Percentiles rank a stretch among this genome's conserved stretches.
Conservation (phyloP, 1,140 invertebrate species). For the Ostrea edulis region DNA sequence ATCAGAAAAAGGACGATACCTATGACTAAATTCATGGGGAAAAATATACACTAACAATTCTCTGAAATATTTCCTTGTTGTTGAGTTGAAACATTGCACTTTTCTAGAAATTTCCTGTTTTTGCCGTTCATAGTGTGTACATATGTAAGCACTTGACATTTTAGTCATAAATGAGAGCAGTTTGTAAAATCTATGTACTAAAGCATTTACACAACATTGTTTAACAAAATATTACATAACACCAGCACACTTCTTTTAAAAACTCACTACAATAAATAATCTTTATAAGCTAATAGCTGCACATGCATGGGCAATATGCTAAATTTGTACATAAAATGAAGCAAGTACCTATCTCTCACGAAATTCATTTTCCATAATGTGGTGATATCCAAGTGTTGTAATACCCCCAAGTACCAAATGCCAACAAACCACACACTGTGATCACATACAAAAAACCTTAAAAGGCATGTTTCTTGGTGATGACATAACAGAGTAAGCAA, state of each 20-base stretch:
- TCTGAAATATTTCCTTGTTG: conserved; percentile 21
- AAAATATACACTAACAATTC: too few species aligned
- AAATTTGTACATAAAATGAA: background rate
- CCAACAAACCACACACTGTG: background rate
- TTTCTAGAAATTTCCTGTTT: conserved; percentile 22
- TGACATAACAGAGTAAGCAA: conserved; percentile 3
- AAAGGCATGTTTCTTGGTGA: conserved; percentile 14
- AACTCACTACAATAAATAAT: background rate
- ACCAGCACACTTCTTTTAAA: background rate
- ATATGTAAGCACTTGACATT: conserved; percentile 22
- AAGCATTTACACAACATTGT: background rate
- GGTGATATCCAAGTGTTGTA: background rate
- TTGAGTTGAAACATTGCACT: background rate
- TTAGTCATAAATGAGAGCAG: background rate
- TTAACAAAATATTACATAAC: background rate
- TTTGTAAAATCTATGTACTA: background rate
- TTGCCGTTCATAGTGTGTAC: background rate
- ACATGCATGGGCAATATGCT: background rate
- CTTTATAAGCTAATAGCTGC: background rate
- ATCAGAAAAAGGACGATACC: too few species aligned
- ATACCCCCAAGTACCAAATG: background rate
- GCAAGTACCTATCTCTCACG: background rate
- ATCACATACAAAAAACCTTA: background rate
- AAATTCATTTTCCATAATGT: conserved; percentile 1
- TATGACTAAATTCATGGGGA: too few species aligned